Base-by-base conservation (phyloP, 2,113 vertebrate species). In the Ascaphus truei region DNA sequence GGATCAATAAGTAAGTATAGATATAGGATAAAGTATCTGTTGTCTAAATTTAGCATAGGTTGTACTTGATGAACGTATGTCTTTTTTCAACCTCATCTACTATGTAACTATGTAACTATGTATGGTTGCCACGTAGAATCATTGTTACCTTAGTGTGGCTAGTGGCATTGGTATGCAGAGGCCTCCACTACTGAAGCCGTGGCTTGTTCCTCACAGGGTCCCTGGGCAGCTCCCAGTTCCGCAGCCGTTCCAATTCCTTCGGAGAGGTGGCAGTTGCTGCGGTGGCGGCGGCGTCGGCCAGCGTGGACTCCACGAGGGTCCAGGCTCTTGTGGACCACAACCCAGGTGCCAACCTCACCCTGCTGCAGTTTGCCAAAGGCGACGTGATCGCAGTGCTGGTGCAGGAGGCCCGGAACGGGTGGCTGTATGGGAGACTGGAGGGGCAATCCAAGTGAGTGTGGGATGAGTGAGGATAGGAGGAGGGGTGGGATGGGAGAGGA, bases 371-470 rank as follows among this genome's bases (percentile, higher is more conserved):
- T 45, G 72, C 74, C 13, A 77, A 39, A 0, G 95, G 93, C 16
- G 91, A 94, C 4, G 23, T 85, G 11, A 84, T 98, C 76, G 80
- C 47, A 0, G 83, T 96, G 74, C 75, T 95, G 66, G 86, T 86
- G 71, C 82, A 83, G 0, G 87, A 95, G 15, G 84, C 93, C 0
- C 86, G 83, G 72, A 98, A 98, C 0, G 96, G 96, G 75, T 98
- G 96, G 96, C 85, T 98, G 11, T 99, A 91, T 0, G 96, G 96
- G 55, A 88, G 82, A 1, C 75, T 86, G 27, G 91, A 95, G 39
- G 87, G 83, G 64, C 84, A 83, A 0, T 73, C 93, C 63, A 77
- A 78, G 96, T 99, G 81, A 27, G 84, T 89, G 61, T 16, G 53
- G 15, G 10, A 6, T 4, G 18, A n/a, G 5, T 2, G 45, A 39